Percentiles rank a stretch among this genome's conserved stretches.
Conservation (phyloP, 2,797 vertebrate species). For the Phrynocephalus vlangalii region DNA sequence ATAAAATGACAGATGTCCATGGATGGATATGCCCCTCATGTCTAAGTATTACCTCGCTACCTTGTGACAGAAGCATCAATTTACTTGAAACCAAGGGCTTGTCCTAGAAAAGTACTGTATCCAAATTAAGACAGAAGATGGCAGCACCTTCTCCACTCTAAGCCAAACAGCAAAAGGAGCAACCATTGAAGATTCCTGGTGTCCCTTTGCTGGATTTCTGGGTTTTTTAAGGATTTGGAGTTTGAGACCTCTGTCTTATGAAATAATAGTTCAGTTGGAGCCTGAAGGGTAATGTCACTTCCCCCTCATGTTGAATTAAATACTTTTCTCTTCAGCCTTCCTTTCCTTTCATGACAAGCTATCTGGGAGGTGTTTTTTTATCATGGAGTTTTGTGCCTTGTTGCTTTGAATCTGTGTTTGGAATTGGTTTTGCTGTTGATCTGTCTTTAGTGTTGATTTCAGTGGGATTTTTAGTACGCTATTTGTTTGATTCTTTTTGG, state of each 20-base stretch:
- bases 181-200: neutral
- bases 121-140: neutral
- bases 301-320: neutral
- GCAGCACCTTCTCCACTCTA: neutral
- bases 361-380: too few species aligned
- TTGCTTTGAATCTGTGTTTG: too few species aligned
- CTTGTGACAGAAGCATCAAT: slow-evolving; percentile 2
- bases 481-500: too few species aligned
- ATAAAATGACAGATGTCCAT: neutral
- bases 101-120: too few species aligned
- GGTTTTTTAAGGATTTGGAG: neutral
- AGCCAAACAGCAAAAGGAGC: neutral
- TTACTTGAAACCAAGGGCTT: neutral
- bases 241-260: neutral
- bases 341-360: too few species aligned
- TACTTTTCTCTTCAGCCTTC: too few species aligned
- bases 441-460: too few species aligned
- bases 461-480: too few species aligned
- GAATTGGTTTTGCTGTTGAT: too few species aligned
- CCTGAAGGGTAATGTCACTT: too few species aligned
- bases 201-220: neutral
- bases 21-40: neutral
- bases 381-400: too few species aligned
- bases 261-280: neutral
- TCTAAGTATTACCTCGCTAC: neutral